Conservation (phyloP, 2,888 invertebrate species). For the Macrostomum cliftonense region DNA sequence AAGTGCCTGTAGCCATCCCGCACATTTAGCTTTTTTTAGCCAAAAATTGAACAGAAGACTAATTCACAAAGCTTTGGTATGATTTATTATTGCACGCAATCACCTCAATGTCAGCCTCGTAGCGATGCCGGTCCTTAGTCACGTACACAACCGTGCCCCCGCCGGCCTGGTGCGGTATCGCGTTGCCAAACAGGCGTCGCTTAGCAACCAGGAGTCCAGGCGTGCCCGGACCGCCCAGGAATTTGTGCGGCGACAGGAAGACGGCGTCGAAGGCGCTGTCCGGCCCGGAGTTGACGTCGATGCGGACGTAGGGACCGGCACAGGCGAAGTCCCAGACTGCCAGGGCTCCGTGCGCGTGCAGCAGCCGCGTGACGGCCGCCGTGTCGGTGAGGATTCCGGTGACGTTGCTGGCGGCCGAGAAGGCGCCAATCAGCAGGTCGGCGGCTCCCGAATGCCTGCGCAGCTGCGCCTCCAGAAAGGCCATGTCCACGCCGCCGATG, state of each 20-base stretch:
- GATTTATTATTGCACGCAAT: too few relatives aligned
- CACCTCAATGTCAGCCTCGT: conserved; percentile 29
- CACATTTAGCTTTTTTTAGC: too few relatives aligned
- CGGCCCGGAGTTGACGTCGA: conserved; percentile 64
- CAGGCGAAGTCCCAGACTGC: conserved; percentile 77
- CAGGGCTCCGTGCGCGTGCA: conserved; percentile 62
- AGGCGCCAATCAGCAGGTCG: conserved; percentile 57
- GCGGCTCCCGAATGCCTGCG: conserved; percentile 23
- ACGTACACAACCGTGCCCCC: conserved; percentile 11
- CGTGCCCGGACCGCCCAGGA: conserved; percentile 70
- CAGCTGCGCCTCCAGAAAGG: conserved; percentile 53
- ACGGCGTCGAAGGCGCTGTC: conserved; percentile 62
- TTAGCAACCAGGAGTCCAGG: conserved; percentile 53
- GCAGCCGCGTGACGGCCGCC: conserved; percentile 55
- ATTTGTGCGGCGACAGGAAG: conserved; percentile 72
- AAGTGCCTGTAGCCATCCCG: too few relatives aligned
- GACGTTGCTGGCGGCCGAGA: conserved; percentile 67
- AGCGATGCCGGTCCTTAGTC: conserved; percentile 12
- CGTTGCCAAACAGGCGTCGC: conserved; percentile 40
- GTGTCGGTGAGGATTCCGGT: conserved; percentile 70
- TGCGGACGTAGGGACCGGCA: conserved; percentile 54
- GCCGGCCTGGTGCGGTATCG: conserved; percentile 6
- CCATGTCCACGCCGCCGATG: conserved; percentile 59
- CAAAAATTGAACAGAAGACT: too few relatives aligned
- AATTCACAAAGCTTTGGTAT: too few relatives aligned